A percentile compares a stretch with the other conserved stretches of the same genome.
Evolutionary conservation across 2,113 vertebrate species (phyloP).

Genomic region (Machaerirhynchus nigripectus): DNA sequence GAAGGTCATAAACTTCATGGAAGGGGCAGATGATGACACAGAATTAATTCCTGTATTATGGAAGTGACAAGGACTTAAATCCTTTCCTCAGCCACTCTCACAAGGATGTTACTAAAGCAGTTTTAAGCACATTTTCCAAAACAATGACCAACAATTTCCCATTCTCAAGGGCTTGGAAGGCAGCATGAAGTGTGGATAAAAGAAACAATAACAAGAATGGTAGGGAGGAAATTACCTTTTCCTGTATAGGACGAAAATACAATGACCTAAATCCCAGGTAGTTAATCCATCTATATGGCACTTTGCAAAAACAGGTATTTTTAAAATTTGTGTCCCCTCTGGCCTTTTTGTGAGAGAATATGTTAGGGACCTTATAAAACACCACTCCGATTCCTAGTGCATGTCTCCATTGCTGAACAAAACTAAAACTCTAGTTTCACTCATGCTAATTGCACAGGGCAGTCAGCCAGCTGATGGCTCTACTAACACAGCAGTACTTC

Average conservation of each 20-base stretch:
- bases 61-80: not conserved
- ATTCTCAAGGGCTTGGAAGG: not conserved
- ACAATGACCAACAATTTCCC: rapidly evolving
- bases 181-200: not conserved
- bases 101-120: not conserved
- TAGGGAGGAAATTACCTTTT: not conserved
- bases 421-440: not conserved
- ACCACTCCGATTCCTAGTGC: not conserved
- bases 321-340: not conserved
- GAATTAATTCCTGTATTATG: not conserved
- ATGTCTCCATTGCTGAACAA: not conserved
- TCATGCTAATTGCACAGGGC: not conserved
- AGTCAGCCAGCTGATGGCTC: not conserved
- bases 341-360: not conserved
- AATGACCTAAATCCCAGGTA: not conserved
- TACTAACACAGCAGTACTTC: not conserved
- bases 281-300: not conserved
- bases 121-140: not conserved
- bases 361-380: not conserved
- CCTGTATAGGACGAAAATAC: not conserved
- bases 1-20: not conserved
- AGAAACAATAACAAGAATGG: not conserved
- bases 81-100: not conserved
- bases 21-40: not conserved
- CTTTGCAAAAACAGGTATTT: not conserved